Conservation (phyloP, 1,140 invertebrate genomes). For the Zaprionus inermis region DNA sequence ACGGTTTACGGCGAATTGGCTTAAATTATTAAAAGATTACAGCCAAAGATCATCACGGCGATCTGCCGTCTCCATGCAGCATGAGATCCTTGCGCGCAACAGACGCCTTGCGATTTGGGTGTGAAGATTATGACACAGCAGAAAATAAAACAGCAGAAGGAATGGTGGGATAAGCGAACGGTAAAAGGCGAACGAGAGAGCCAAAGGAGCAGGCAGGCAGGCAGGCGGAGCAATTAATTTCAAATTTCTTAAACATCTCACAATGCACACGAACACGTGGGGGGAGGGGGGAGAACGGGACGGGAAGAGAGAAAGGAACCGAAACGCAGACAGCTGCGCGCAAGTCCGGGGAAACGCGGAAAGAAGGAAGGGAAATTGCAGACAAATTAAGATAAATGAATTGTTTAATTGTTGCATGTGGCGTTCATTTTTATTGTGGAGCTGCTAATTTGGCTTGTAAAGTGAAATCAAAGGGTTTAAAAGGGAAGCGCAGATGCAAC, state of each 20-base stretch:
- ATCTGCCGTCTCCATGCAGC: slow-evolving; percentile 2
- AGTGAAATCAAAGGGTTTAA: slow-evolving; percentile 37
- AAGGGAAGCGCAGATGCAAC: neutral
- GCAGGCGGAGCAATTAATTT: slow-evolving; percentile 75
- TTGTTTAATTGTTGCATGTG: slow-evolving; percentile 77
- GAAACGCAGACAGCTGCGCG: slow-evolving; percentile 51
- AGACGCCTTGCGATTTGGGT: slow-evolving; percentile 63
- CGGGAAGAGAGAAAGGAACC: slow-evolving; percentile 12
- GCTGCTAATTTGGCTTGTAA: slow-evolving; percentile 69
- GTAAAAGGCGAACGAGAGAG: slow-evolving; percentile 14
- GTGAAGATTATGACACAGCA: slow-evolving; percentile 82
- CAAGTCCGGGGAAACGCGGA: neutral
- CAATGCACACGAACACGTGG: slow-evolving; percentile 29
- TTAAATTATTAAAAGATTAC: slow-evolving; percentile 83
- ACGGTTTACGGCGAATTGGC: slow-evolving; percentile 81
- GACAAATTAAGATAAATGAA: slow-evolving; percentile 82
- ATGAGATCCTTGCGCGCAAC: slow-evolving; percentile 34
- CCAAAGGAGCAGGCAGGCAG: neutral
- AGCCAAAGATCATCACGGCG: slow-evolving; percentile 66
- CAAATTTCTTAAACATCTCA: slow-evolving; percentile 66
- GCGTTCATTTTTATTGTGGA: slow-evolving; percentile 50
- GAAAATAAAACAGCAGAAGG: slow-evolving; percentile 52
- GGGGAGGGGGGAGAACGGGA: neutral
- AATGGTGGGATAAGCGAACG: neutral
- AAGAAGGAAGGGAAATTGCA: slow-evolving; percentile 59